Evolutionary conservation across 2,888 invertebrate species (phyloP), one percentile per base, ranked within the genome.

Genomic region (Nowickia ferox): DNA sequence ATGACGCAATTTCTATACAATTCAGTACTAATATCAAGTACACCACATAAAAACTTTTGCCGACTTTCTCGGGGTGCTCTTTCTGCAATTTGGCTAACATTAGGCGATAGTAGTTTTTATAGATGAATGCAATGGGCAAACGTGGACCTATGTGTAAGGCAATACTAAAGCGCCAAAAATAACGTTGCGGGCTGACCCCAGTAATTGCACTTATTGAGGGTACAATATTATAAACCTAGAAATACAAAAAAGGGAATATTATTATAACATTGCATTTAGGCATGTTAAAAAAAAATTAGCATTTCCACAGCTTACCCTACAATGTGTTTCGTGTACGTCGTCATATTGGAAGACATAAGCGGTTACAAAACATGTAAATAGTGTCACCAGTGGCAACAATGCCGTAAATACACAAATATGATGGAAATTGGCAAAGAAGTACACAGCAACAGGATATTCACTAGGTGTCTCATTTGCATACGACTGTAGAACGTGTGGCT

Each of bases 151-250:
- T 95, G 91, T 98, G 98, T 90, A 98, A 95, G 87, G 98, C 98
- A 90, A 98, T 96, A 92, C 97, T 96, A 90, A 97, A 96, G 90
- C 98, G 95, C 98, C 98, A 98, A 89, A 98, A 94, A 93, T 98
- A 98, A 90, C 97, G 94, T 93, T 98, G 97, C 40, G 98, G 98
- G 91, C 97, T 97, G 88, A 98, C 96, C 72, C 98, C 98, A 86
- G 98, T 98, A 92, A 98, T 97, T 88, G 98, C 97, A 94, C 98
- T 98, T 94, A 98, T 98, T 90, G 98, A 98, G 90, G 98, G 98
- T 92, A 98, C 96, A 93, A 97, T 95, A 93, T 98, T 98, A 93
- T 97, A 97, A 79, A 98, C 98, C 98, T 98, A 93, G 13, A 84
- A 82, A 53, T 13, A 10, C n/a, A 79, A 17, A 40, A 10, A 68